Evolutionary conservation across 2,888 invertebrate genomes (phyloP).

Genomic region (Ochlodes sylvanus): DNA sequence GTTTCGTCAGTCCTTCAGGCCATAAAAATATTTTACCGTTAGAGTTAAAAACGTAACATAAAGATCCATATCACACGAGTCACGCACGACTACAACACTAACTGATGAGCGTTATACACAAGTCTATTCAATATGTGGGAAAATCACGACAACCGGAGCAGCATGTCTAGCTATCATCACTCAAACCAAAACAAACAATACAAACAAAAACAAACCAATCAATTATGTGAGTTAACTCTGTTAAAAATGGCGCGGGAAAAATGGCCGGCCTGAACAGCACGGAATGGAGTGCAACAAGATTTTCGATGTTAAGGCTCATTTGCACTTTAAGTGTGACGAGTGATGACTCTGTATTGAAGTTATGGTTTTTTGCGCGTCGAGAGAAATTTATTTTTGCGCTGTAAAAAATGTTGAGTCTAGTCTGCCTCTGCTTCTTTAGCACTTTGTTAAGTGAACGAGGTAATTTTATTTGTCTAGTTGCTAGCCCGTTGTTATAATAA

Average conservation of each 20-base stretch:
- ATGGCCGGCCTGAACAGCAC: conserved; percentile 43
- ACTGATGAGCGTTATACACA: conserved; percentile 14
- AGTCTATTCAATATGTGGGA: conserved; percentile 31
- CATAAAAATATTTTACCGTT: no score
- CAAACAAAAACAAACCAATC: conserved; percentile 37
- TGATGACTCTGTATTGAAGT: neutral
- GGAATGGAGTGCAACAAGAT: conserved; percentile 67
- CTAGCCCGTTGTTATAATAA: no score
- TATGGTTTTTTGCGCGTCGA: conserved; percentile 2
- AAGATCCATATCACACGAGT: conserved; percentile 5
- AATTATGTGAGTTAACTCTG: conserved; percentile 40
- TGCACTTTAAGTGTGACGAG: neutral
- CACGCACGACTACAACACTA: neutral
- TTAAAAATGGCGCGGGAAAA: conserved; percentile 41
- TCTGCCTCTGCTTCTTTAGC: no score
- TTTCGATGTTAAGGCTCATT: conserved; percentile 22
- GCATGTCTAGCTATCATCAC: conserved; percentile 34
- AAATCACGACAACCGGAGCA: conserved; percentile 30
- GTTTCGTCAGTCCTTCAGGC: no score
- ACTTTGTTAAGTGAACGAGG: no score
- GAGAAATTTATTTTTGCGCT: neutral
- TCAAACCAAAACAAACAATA: conserved; percentile 36
- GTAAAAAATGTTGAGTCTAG: no score
- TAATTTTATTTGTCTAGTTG: no score
- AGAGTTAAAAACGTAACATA: neutral